phyloP scores from a whole-genome alignment of 2,888 invertebrate species.

The Encarsia formosa region DNA sequence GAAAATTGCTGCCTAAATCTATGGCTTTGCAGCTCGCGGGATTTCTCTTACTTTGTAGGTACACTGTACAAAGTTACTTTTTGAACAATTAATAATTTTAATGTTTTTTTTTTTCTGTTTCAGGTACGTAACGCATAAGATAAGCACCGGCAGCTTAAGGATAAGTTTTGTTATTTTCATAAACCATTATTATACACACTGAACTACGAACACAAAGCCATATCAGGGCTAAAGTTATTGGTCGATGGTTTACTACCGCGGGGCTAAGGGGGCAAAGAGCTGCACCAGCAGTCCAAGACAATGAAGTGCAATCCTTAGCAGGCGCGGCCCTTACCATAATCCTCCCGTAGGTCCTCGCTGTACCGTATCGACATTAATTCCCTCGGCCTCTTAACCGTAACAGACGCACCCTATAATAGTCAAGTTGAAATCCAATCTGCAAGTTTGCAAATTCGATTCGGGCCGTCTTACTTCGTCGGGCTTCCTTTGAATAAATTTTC shows the following conservation, averaged over 20 bases:
- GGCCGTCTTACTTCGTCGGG: constrained; percentile 18
- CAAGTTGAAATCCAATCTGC: constrained; percentile 53
- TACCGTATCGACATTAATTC: constrained; percentile 52
- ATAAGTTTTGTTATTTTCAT: too few relatives aligned
- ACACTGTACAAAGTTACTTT: too few relatives aligned
- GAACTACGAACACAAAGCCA: too few relatives aligned
- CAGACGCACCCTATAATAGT: constrained; percentile 53
- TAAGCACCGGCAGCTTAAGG: not conserved
- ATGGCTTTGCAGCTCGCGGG: not conserved
- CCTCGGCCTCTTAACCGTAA: constrained; percentile 49
- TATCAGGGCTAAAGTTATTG: too few relatives aligned
- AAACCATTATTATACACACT: too few relatives aligned
- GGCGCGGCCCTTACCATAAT: constrained; percentile 35
- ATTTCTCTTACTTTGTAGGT: too few relatives aligned
- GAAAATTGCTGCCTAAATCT: constrained; percentile 15
- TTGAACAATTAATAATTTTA: too few relatives aligned
- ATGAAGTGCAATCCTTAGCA: constrained; percentile 42
- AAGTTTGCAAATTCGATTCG: constrained; percentile 53
- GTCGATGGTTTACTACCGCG: too few relatives aligned
- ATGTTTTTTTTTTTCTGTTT: constrained; percentile 12
- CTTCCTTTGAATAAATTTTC: not conserved
- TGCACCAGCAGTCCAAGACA: constrained; percentile 35
- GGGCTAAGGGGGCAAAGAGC: too few relatives aligned
- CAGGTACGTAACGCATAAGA: constrained; percentile 14
- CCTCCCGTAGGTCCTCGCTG: constrained; percentile 43